Evolutionary conservation across 2,797 vertebrate species (phyloP), one percentile per base, ranked within the genome.

Genomic region (Heliangelus exortis): DNA sequence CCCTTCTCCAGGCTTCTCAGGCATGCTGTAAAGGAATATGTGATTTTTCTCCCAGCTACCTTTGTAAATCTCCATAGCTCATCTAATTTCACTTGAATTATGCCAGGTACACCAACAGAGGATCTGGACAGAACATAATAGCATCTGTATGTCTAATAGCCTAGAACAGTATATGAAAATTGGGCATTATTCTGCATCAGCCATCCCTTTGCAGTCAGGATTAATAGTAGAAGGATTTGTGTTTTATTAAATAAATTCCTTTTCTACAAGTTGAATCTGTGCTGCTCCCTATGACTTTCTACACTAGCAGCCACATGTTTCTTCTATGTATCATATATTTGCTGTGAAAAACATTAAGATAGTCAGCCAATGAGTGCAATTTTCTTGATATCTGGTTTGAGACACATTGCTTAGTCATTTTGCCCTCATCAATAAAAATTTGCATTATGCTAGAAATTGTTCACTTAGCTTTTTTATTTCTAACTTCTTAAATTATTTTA

Each of bases 401-500:
- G 67, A 78, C 33, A 72, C 4, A 26, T 78, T 39, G 7, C 12
- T 39, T 78, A 81, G 88, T 71, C 21, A 59, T 68, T 96, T 92
- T 80, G 79, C 9, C 62, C 5, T 71, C 87, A 87, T 89, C 57
- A 94, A 39, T 88, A 59, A 83, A 90, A 93, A 88, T 67, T 75
- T 69, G 5, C 12, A 55, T 65, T 14, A 12, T n/a, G 47, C 18
- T 76, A 81, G 53, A 87, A 95, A 88, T 72, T 61, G 26, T 57
- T 75, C 41, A 67, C 31, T 25, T 71, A 74, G 5, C 6, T 89
- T 87, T 93, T 89, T 89, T 82, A 41, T 84, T 87, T 68, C n/a
- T 73, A 36, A 15, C n/a, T 88, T 83, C 67, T 77, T 89, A 77
- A 87, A 53, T 87, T 71, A 76, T 93, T 97, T 93, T 94, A 57